phyloP scores from a whole-genome alignment of 2,797 vertebrate genomes.

The Furcifer pardalis region DNA sequence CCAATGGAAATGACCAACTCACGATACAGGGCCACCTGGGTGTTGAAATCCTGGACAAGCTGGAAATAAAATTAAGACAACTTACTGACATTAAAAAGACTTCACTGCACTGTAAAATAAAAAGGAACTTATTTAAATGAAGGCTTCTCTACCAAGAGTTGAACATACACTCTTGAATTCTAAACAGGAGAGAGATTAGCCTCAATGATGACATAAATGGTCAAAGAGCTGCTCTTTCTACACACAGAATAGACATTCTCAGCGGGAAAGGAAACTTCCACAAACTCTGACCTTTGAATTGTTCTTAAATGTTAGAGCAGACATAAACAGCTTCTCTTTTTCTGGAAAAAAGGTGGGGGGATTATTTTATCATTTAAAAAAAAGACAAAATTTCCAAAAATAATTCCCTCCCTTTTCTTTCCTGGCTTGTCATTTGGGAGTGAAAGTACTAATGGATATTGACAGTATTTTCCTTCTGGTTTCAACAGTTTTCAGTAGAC shows the following conservation, averaged over 20 bases:
- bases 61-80: conserved; percentile 63
- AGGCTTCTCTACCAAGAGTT: not conserved
- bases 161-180: not conserved
- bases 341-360: conserved; percentile 31
- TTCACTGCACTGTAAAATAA: conserved; percentile 19
- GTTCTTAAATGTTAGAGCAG: conserved; percentile 45
- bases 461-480: conserved; percentile 42
- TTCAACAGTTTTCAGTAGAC: conserved; percentile 31
- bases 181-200: not conserved
- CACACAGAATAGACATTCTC: conserved; percentile 30
- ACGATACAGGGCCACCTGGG: conserved; percentile 94
- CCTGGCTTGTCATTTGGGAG: conserved; percentile 53
- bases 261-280: conserved; percentile 23
- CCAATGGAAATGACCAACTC: conserved; percentile 98
- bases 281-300: conserved; percentile 39
- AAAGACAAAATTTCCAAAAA: conserved; percentile 58
- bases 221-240: conserved; percentile 42
- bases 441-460: conserved; percentile 51
- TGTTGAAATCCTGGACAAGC: conserved; percentile 99
- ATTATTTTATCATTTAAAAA: conserved; percentile 58
- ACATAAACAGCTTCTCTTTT: conserved; percentile 57
- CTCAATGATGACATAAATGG: not conserved
- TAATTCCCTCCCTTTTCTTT: conserved; percentile 46
- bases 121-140: not conserved
- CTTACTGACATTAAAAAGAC: not conserved